These are phyloP conservation scores for Arctopsyche grandis DNA, from an alignment of 1,140 invertebrate species.

Conservation along the genomic window DNA sequence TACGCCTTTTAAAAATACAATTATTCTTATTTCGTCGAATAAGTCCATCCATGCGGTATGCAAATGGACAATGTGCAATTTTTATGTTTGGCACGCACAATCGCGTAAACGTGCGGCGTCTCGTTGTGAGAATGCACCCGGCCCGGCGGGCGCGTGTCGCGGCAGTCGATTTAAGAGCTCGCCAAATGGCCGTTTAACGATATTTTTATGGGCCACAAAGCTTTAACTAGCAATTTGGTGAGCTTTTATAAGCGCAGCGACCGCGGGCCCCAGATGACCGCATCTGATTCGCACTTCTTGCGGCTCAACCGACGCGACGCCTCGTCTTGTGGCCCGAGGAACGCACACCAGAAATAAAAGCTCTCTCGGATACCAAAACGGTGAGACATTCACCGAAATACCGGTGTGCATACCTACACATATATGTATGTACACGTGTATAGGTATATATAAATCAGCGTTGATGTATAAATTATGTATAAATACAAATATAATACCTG, in stretches of 20 bases:
- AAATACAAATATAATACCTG: too few species aligned
- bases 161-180: slow-evolving; percentile 18
- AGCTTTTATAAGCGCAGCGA: not conserved
- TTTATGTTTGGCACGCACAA: slow-evolving; percentile 2
- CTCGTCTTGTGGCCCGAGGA: too few species aligned
- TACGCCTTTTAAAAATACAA: too few species aligned
- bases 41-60: not conserved
- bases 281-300: not conserved
- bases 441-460: too few species aligned
- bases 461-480: too few species aligned
- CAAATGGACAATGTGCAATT: slow-evolving; percentile 5
- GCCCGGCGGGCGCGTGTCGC: slow-evolving; percentile 4
- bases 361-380: not conserved
- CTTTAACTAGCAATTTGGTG: slow-evolving; percentile 36
- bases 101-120: not conserved
- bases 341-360: too few species aligned
- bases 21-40: too few species aligned
- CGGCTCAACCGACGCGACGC: too few species aligned
- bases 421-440: too few species aligned
- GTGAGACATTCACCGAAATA: slow-evolving; percentile 21
- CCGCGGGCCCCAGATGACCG: not conserved
- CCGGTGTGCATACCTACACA: not conserved
- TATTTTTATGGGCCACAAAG: slow-evolving; percentile 38
- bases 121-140: not conserved
- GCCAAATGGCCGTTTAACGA: slow-evolving; percentile 30